phyloP scores from a whole-genome alignment of 2,888 invertebrate genomes.

The Protula sp. region DNA sequence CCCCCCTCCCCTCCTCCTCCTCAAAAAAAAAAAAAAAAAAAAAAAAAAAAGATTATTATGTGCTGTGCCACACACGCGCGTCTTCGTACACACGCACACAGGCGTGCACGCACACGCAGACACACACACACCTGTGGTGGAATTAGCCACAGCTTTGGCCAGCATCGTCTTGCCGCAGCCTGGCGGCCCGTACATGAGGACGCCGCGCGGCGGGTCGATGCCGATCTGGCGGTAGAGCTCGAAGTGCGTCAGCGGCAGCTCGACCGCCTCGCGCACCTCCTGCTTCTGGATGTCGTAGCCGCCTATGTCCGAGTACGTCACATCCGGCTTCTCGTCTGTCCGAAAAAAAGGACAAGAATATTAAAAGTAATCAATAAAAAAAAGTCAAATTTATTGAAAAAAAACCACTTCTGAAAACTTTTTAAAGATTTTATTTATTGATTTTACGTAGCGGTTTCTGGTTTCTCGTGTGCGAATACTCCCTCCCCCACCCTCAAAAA shows the following conservation, averaged over 20 bases:
- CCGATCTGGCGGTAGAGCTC: constrained; percentile 95
- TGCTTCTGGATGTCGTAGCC: constrained; percentile 99
- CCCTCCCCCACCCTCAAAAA: too few relatives aligned
- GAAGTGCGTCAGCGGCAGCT: constrained; percentile 94
- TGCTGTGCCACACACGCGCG: too few relatives aligned
- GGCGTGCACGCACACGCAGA: too few relatives aligned
- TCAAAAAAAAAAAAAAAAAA: too few relatives aligned
- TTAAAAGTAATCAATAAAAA: neutral
- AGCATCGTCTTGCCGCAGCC: constrained; percentile 99
- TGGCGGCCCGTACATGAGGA: constrained; percentile 99
- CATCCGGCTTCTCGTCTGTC: constrained; percentile 93
- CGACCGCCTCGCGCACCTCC: constrained; percentile 97
- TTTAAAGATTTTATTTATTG: too few relatives aligned
- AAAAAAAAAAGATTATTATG: too few relatives aligned
- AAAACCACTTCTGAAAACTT: too few relatives aligned
- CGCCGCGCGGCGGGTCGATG: constrained; percentile 97
- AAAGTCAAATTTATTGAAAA: neutral
- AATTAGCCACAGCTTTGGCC: constrained; percentile 97
- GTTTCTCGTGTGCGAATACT: too few relatives aligned
- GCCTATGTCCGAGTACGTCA: constrained; percentile 94
- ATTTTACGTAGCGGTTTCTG: too few relatives aligned
- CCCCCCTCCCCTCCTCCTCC: too few relatives aligned
- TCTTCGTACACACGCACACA: too few relatives aligned
- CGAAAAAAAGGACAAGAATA: too few relatives aligned
- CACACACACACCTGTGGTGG: constrained; percentile 96